Conservation (phyloP, 2,113 vertebrate genomes). For the Cepphus grylle region DNA sequence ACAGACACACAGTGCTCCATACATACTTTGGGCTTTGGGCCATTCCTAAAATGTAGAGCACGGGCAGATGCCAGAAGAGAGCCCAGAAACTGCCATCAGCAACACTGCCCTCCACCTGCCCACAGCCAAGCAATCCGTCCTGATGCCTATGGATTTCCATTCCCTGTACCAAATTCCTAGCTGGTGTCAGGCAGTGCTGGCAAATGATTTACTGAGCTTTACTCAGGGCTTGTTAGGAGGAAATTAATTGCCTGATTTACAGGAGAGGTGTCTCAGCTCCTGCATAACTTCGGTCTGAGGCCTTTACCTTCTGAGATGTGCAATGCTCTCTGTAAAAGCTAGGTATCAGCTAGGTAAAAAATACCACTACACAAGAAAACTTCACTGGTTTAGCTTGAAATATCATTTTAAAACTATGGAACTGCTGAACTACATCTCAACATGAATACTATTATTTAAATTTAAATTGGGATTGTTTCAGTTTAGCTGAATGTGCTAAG, state of each 20-base stretch:
- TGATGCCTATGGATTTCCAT: neutral
- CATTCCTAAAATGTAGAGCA: neutral
- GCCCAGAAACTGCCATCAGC: neutral
- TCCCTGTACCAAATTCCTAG: neutral
- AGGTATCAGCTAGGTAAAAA: neutral
- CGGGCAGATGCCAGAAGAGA: neutral
- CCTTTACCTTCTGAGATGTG: neutral
- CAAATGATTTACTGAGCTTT: neutral
- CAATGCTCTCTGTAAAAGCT: neutral
- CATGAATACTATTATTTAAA: neutral
- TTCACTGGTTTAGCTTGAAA: neutral
- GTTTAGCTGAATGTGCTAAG: neutral
- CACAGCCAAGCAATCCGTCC: neutral
- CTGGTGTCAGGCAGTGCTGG: neutral
- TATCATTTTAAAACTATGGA: neutral
- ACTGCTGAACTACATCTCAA: neutral
- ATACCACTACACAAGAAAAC: neutral
- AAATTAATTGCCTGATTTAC: neutral
- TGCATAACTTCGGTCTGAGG: neutral
- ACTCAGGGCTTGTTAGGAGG: neutral
- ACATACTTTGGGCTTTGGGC: neutral
- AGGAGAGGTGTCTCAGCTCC: neutral
- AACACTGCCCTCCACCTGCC: neutral
- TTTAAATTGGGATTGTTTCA: neutral
- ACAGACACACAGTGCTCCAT: neutral